Percentiles rank a stretch among this genome's conserved stretches.
These are phyloP conservation scores for Leptinotarsa texana DNA, from an alignment of 1,140 invertebrate genomes.

Conservation along the genomic window DNA sequence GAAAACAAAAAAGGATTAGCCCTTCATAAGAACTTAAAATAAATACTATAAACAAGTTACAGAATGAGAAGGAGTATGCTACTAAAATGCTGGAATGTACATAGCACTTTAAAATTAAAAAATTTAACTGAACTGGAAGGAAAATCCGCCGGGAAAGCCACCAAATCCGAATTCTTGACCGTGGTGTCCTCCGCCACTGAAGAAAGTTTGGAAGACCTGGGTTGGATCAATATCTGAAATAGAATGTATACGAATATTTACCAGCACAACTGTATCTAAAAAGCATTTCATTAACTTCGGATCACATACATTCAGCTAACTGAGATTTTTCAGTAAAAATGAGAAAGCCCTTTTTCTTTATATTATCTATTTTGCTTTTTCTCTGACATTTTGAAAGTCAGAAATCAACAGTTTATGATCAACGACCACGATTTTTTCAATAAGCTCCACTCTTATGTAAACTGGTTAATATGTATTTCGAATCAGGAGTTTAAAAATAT, in stretches of 20 bases:
- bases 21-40: slow-evolving; percentile 13
- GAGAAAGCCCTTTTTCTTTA: too few species aligned
- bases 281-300: too few species aligned
- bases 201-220: slow-evolving; percentile 80
- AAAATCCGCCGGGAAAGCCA: slow-evolving; percentile 63
- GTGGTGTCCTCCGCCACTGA: slow-evolving; percentile 60
- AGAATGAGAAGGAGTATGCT: background rate
- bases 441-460: too few species aligned
- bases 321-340: too few species aligned
- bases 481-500: too few species aligned
- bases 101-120: background rate
- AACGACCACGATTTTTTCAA: too few species aligned
- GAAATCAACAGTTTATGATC: too few species aligned
- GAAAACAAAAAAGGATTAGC: background rate
- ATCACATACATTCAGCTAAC: too few species aligned
- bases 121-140: slow-evolving; percentile 69
- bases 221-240: slow-evolving; percentile 75
- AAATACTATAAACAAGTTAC: slow-evolving; percentile 3
- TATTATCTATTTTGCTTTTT: too few species aligned
- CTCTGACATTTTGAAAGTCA: too few species aligned
- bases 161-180: slow-evolving; percentile 58
- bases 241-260: background rate
- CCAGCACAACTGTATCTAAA: too few species aligned
- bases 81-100: slow-evolving; percentile 32
- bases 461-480: too few species aligned